Evolutionary conservation across 1,140 invertebrate species (phyloP), one percentile per base, ranked within the genome.

Genomic region (Mycetomoellerius zeteki): DNA sequence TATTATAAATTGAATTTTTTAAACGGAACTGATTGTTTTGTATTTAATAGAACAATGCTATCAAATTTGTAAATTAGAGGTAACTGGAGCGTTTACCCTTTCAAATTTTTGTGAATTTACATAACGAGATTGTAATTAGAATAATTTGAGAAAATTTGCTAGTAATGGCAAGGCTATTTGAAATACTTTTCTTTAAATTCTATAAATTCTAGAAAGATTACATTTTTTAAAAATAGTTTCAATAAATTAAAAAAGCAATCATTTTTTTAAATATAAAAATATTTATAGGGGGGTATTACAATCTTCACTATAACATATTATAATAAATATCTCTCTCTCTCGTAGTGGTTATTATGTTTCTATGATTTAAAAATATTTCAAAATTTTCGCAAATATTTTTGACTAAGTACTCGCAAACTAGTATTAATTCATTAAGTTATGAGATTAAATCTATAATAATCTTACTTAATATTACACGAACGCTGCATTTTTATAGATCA

Each of bases 41-140:
- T 16, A 37, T 47, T 43, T 58, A 2, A 19, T 37, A 24, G n/a
- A 84, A 16, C 4, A 27, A 43, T 54, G 6, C 19, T 71, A 12
- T 21, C 8, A 52, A 75, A 12, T 84, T 73, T 24, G 33, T 33
- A 73, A 30, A 82, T 60, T 73, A 62, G 12, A 24, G 1, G 7
- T 43, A 60, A 47, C 27, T 73, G 4, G 19, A 73, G 37, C 27
- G 6, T 50, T 50, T 21, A 27, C 14, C 7, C 3, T 47, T 30
- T 47, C 43, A 60, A 12, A 21, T 50, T 50, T 27, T 82, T 33
- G 7, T 21, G 37, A 80, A 69, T 54, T 69, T 47, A 5, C 14
- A 14, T 24, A 21, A 82, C 0, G 8, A 50, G 14, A 27, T 5
- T 69, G 50, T 14, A 1, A 58, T 82, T 43, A n/a, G 19, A 1